Conservation (phyloP, 2,888 invertebrate species). For the Thymelicus acteon region DNA sequence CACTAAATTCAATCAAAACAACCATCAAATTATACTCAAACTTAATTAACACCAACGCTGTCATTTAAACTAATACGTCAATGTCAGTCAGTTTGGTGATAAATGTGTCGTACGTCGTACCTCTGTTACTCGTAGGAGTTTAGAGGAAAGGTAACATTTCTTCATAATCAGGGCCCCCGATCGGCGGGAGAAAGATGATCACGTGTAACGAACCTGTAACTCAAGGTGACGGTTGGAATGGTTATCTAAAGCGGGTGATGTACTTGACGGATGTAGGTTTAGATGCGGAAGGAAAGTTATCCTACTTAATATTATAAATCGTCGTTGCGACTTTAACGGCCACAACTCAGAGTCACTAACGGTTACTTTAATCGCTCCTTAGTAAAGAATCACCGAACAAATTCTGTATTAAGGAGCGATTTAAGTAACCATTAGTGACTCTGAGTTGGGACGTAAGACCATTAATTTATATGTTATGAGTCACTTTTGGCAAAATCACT, state of each 20-base stretch:
- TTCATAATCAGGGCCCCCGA: constrained; percentile 22
- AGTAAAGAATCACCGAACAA: too few relatives aligned
- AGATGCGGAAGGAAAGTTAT: not conserved
- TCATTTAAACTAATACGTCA: constrained; percentile 15
- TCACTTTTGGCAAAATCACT: too few relatives aligned
- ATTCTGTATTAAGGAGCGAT: too few relatives aligned
- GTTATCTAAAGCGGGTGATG: constrained; percentile 19
- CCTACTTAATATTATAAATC: too few relatives aligned
- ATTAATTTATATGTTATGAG: too few relatives aligned
- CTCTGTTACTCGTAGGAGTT: constrained; percentile 24
- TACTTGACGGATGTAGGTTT: not conserved
- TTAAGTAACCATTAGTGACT: too few relatives aligned
- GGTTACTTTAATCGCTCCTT: too few relatives aligned
- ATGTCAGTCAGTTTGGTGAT: constrained; percentile 21
- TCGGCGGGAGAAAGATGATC: constrained; percentile 27
- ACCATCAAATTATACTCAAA: too few relatives aligned
- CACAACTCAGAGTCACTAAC: too few relatives aligned
- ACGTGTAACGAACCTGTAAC: constrained; percentile 26
- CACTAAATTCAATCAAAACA: too few relatives aligned
- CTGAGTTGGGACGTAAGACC: too few relatives aligned
- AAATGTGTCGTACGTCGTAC: constrained; percentile 12
- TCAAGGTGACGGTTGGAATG: constrained; percentile 21
- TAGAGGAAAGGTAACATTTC: constrained; percentile 20
- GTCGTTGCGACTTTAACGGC: too few relatives aligned
- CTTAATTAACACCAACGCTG: constrained; percentile 16